Base-by-base conservation (phyloP, 1,140 invertebrate species). In the Calephelis nemesis region DNA sequence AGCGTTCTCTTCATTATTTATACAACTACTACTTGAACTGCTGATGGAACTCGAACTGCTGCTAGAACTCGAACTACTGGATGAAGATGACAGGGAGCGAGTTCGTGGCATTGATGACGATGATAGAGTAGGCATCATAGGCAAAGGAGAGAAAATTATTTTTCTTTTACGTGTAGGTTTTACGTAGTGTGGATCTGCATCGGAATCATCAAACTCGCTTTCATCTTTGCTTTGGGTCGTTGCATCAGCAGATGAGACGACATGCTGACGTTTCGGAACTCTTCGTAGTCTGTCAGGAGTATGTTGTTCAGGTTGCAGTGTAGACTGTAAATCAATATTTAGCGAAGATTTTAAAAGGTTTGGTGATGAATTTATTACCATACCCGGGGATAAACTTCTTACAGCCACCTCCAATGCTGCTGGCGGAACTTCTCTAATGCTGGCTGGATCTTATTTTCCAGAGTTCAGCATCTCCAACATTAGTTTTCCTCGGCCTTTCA, bases 121-220 rank as follows among this genome's bases (percentile, higher is more conserved):
- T 58, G n/a, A 58, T 58, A 7, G 52, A 58, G 52, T 58, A 58
- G 52, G 52, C 19, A 30, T 15, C n/a, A 52, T 60, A 54, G 42
- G 65, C 50, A 67, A 62, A 67, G 40, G 65, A 47, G 54, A 62
- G 54, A 60, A 67, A 67, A 67, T 47, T 45, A 67, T 47, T 67
- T 60, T 68, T 60, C 58, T 47, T 63, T 70, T 62, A 60, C 19
- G 69, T 47, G 40, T 42, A 65, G 50, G 60, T 39, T 70, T 63
- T 70, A 52, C 47, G 54, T 64, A 70, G 40, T 62, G 67, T 48
- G 69, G 63, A 65, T 70, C 69, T 54, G 54, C 49, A 69, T 64
- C 68, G 49, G 62, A 64, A 52, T 69, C 62, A 54, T 69, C 68
- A 64, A 64, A 45, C 12, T 52, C 19, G 49, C 69, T 70, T 65